Conservation (phyloP, 2,797 vertebrate genomes). For the Helostoma temminkii region DNA sequence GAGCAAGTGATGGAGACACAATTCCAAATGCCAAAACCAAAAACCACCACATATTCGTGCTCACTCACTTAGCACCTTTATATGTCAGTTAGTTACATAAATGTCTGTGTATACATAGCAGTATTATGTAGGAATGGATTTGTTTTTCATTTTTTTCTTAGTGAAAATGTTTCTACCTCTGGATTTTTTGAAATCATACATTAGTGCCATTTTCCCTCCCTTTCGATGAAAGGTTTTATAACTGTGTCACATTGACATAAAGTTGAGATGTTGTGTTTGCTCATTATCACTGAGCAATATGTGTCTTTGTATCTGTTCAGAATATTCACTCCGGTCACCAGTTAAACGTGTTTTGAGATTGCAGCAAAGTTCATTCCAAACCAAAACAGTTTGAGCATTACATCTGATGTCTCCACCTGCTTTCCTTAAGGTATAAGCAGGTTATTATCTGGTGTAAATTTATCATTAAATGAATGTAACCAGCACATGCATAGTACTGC, state of each 20-base stretch:
- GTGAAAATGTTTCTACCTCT: constrained; percentile 77
- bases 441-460: constrained; percentile 44
- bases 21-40: constrained; percentile 46
- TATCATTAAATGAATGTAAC: constrained; percentile 30
- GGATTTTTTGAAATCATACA: constrained; percentile 50
- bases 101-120: constrained; percentile 43
- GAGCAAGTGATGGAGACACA: constrained; percentile 38
- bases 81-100: constrained; percentile 1
- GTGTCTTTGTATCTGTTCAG: constrained; percentile 38
- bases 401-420: constrained; percentile 30
- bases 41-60: constrained; percentile 37
- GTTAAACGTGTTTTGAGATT: neutral
- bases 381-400: too few species aligned
- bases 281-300: constrained; percentile 41
- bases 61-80: constrained; percentile 28
- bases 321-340: constrained; percentile 16
- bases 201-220: constrained; percentile 56
- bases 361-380: constrained; percentile 10
- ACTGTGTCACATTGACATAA: constrained; percentile 78
- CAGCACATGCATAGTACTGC: constrained; percentile 57
- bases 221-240: constrained; percentile 80
- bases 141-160: constrained; percentile 21
- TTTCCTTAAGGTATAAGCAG: constrained; percentile 10
- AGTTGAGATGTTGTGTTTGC: constrained; percentile 41
- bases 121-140: constrained; percentile 33